phyloP scores from a whole-genome alignment of 2,113 vertebrate species.

The Drymodes brunneopygia region DNA sequence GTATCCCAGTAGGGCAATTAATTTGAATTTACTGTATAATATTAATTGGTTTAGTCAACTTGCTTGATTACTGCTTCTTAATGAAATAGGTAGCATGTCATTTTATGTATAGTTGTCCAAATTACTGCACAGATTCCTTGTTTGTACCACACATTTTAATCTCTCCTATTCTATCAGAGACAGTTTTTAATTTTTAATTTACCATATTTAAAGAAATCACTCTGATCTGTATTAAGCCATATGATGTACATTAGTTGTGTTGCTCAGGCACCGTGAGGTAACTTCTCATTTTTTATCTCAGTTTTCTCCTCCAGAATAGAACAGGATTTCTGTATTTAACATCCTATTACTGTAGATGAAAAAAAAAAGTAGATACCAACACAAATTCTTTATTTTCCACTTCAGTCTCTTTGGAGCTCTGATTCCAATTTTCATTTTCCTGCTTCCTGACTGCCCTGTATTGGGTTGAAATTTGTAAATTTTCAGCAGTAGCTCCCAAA shows the following conservation, averaged over 20 bases:
- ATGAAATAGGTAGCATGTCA: neutral
- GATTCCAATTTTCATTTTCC: constrained; percentile 11
- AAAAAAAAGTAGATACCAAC: neutral
- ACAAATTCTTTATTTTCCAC: neutral
- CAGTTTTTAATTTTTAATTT: neutral
- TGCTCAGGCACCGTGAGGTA: neutral
- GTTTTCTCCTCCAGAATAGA: neutral
- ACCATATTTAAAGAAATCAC: neutral
- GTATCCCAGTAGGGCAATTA: neutral
- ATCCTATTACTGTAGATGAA: neutral
- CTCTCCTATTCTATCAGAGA: neutral
- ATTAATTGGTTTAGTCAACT: neutral
- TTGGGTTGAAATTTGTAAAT: neutral
- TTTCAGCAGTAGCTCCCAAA: constrained; percentile 20
- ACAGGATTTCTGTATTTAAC: neutral
- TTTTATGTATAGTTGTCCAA: neutral
- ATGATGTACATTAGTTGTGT: neutral
- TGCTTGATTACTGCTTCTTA: neutral
- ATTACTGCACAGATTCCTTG: neutral
- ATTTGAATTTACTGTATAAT: neutral
- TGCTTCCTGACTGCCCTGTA: neutral
- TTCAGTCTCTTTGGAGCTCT: neutral
- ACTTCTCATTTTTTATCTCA: neutral
- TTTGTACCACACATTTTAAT: neutral
- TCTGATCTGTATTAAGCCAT: neutral